These are phyloP conservation scores for Myotis pilosus DNA, from an alignment of 2,797 vertebrate genomes.

Conservation along the genomic window DNA sequence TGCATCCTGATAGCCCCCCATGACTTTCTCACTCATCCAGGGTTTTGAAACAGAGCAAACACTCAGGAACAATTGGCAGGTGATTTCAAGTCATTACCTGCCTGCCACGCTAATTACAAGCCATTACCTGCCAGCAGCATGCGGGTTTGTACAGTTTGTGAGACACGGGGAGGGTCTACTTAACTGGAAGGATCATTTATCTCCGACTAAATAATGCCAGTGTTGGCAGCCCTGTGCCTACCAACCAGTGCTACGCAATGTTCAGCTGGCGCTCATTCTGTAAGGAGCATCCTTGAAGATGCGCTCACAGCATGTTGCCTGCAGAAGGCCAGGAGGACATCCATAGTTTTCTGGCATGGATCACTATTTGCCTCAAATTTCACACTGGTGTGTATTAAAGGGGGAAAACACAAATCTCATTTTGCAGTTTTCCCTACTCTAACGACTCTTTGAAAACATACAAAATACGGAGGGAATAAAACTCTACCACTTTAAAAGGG, in stretches of 20 bases:
- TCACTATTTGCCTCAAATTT: neutral
- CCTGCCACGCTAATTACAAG: conserved; percentile 73
- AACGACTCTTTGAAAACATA: neutral
- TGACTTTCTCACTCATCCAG: conserved; percentile 49
- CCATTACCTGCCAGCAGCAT: conserved; percentile 67
- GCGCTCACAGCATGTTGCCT: neutral
- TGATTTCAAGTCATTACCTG: conserved; percentile 76
- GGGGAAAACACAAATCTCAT: neutral
- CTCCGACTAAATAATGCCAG: conserved; percentile 62
- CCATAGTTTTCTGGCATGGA: neutral
- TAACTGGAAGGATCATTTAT: conserved; percentile 72
- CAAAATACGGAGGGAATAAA: neutral
- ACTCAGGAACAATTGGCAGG: conserved; percentile 74
- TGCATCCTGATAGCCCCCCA: neutral
- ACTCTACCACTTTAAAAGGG: conserved; percentile 16
- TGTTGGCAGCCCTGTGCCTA: neutral
- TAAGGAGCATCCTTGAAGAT: neutral
- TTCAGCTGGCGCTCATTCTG: neutral
- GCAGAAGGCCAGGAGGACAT: neutral
- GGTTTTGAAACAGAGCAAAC: conserved; percentile 60
- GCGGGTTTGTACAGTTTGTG: conserved; percentile 62
- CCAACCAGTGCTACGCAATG: neutral
- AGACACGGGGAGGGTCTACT: conserved; percentile 65
- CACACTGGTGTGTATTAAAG: neutral
- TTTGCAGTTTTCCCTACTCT: neutral